phyloP scores from a whole-genome alignment of 53 echinoderm and acorn worm species.

The Astropecten irregularis region DNA sequence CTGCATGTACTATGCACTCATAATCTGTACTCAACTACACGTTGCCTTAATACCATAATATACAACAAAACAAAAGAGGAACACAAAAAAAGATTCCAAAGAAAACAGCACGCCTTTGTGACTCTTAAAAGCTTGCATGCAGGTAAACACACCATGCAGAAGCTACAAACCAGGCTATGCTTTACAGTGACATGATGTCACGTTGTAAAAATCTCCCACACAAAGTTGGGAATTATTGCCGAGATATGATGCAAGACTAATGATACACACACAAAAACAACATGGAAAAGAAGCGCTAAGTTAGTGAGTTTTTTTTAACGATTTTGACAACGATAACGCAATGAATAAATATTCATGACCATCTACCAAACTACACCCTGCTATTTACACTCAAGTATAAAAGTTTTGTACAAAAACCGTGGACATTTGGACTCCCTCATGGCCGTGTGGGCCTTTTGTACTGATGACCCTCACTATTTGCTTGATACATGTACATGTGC shows the following conservation, averaged over 20 bases:
- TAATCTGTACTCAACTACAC: background rate
- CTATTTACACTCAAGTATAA: slow-evolving; percentile 36
- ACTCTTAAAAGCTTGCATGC: slow-evolving; percentile 1
- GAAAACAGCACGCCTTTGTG: background rate
- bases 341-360: slow-evolving; percentile 37
- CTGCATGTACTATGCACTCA: background rate
- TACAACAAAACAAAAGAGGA: too few relatives aligned
- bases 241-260: background rate
- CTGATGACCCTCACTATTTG: too few relatives aligned
- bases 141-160: slow-evolving; percentile 35
- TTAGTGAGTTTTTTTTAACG: slow-evolving; percentile 5
- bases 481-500: background rate
- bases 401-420: background rate
- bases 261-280: too few relatives aligned
- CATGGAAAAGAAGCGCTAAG: too few relatives aligned
- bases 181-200: too few relatives aligned
- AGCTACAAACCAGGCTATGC: slow-evolving; percentile 8
- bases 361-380: slow-evolving; percentile 23
- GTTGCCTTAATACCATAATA: too few relatives aligned
- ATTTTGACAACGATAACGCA: slow-evolving; percentile 11
- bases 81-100: background rate
- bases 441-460: too few relatives aligned
- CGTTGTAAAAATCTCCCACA: too few relatives aligned
- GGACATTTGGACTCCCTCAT: background rate
- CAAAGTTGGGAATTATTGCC: slow-evolving; percentile 1